Conservation (phyloP, 2,113 vertebrate species). For the Zingel zingel region DNA sequence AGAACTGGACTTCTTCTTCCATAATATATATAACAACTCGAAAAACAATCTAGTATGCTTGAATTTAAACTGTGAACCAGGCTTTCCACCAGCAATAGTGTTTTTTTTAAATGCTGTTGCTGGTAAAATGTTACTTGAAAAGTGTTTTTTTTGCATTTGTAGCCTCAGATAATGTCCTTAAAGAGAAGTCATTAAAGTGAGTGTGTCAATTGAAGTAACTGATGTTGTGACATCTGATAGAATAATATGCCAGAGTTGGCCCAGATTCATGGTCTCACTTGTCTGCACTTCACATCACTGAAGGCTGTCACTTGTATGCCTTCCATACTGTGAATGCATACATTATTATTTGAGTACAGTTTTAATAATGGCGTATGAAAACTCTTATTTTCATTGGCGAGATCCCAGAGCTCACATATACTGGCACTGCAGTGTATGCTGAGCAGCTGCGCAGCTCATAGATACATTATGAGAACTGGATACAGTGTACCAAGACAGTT, state of each 20-base stretch:
- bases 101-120: neutral
- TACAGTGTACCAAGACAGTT: conserved; percentile 10
- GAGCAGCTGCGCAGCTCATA: conserved; percentile 39
- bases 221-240: conserved; percentile 27
- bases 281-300: conserved; percentile 19
- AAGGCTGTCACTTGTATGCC: conserved; percentile 22
- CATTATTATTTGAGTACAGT: conserved; percentile 28
- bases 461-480: conserved; percentile 42
- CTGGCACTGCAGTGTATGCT: neutral
- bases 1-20: neutral
- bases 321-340: conserved; percentile 21
- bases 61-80: neutral
- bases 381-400: conserved; percentile 21
- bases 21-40: neutral
- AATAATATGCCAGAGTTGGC: conserved; percentile 46
- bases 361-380: conserved; percentile 21
- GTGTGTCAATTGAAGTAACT: conserved; percentile 2
- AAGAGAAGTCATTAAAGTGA: conserved; percentile 15
- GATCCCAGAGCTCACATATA: conserved; percentile 18
- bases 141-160: neutral
- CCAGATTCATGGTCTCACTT: conserved; percentile 55
- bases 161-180: conserved; percentile 1
- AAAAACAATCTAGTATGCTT: neutral
- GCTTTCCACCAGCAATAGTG: neutral
- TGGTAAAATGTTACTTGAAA: neutral